Evolutionary conservation across 2,797 vertebrate species (phyloP).

Genomic region (Sarcoramphus papa): DNA sequence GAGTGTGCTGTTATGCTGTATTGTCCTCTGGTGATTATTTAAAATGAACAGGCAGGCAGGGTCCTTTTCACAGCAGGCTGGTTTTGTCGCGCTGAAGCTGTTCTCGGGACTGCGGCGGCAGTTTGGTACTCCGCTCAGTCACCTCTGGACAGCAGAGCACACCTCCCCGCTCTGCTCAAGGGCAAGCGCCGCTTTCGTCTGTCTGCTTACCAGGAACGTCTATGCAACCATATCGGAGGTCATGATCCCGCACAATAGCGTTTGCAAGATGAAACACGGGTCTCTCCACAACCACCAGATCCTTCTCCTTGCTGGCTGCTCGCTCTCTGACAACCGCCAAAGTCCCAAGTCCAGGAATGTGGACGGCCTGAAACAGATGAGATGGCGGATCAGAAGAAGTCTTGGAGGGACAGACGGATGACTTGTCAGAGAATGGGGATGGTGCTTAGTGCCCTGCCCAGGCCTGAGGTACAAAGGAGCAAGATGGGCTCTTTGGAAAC

Average conservation of each 20-base stretch:
- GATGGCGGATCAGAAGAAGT: not conserved
- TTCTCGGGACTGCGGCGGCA: not conserved
- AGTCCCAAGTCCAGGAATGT: not conserved
- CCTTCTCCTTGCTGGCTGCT: not conserved
- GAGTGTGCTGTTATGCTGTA: not conserved
- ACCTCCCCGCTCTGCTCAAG: not conserved
- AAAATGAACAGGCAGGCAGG: not conserved
- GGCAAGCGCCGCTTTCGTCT: not conserved
- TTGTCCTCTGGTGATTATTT: not conserved
- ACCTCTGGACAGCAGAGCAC: not conserved
- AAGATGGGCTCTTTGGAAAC: not conserved
- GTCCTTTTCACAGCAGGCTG: not conserved
- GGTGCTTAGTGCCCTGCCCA: not conserved
- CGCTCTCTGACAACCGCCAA: not conserved
- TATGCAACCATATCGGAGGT: not conserved
- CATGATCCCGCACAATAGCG: not conserved
- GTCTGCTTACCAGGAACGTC: not conserved
- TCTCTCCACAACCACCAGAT: not conserved
- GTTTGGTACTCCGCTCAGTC: not conserved
- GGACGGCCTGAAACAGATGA: not conserved
- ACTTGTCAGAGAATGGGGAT: not conserved
- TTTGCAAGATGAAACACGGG: not conserved
- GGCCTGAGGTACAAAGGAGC: not conserved
- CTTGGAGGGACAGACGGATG: not conserved
- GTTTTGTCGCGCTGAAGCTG: not conserved